Base-by-base conservation (phyloP, 2,888 invertebrate species). In the Tillus elongatus region DNA sequence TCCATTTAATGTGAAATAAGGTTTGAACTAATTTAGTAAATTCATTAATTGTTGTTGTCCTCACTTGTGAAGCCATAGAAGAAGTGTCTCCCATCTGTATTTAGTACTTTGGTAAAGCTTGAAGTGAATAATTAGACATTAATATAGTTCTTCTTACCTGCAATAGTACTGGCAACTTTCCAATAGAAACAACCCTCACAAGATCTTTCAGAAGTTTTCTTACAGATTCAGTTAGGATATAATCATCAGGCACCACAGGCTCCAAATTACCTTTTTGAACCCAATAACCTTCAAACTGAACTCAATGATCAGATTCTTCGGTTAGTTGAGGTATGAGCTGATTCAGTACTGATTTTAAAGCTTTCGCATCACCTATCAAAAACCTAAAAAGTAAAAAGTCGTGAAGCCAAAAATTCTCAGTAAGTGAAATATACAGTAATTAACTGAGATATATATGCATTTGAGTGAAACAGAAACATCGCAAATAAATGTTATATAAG, bases 201-300 rank as follows among this genome's bases (percentile, higher is more conserved):
- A 99, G 72, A 66, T 96, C 92, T 40, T 79, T 79, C 30, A 99
- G 70, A 67, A 99, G 98, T 45, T 80, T 78, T 49, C 78, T 72
- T 0, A 98, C 95, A 11, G 90, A 88, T 4, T 77, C 70, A 0
- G 98, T 99, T 11, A 97, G 67, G 50, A 99, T 87, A 54, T 97
- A 99, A 42, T 81, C 79, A 10, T 77, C 73, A 4, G 83, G 78
- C 30, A 73, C 66, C 13, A 69, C 60, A 0, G 80, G 72, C 37
- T 80, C 76, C 15, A 79, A 61, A 33, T 69, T 69, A 0, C 92
- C 92, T 53, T 73, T 72, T 14, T 79, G 74, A 13, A 95, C 77
- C 90, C 90, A 93, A 60, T 91, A 93, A 0, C 92, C 92, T 68
- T 92, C 91, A 53, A 96, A 85, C 29, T 73, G 69, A 52, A 68